Evolutionary conservation across 2,113 vertebrate species (phyloP), one percentile per base, ranked within the genome.

Genomic region (Cyanistes caeruleus): DNA sequence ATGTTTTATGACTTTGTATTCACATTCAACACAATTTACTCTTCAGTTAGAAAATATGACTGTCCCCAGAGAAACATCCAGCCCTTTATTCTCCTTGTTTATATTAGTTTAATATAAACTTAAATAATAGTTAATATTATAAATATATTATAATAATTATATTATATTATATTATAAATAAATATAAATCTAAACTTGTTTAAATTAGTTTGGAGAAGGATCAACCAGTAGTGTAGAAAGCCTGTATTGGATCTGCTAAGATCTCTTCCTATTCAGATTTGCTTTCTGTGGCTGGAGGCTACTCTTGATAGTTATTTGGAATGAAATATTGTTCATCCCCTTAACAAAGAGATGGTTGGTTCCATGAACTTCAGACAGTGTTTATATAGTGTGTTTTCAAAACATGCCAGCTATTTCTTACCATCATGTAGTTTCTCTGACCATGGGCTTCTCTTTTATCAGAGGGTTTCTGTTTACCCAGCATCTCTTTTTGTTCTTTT

Each of bases 1-100:
- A 68, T 92, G 43, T 89, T 95, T 95, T 93, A 92, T 87, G 93
- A 68, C 84, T 96, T 72, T 85, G 84, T 79, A 37, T 94, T 96
- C 76, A 96, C 86, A 89, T 93, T 77, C 76, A 94, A 81, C 49
- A 35, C 89, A 80, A 96, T 96, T 96, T 87, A 90, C 91, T 97
- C 95, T 92, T 81, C 44, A 93, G 75, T 96, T 95, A 93, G 87
- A 97, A 97, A 97, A 97, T 84, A 75, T 28, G 55, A 89, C n/a
- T 91, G 75, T 94, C 96, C 84, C 77, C 19, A 60, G 96, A 96
- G 95, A 87, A 95, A 82, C 73, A 90, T 79, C 67, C 92, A 93
- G 41, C 72, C 93, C 93, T 97, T 97, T 97, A 94, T 97, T 96
- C 95, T 96, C 88, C 95, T 95, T 97, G 93, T 96, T 96, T 95